Evolutionary conservation across 2,888 invertebrate genomes (phyloP), one percentile per base, ranked within the genome.

Genomic region (Nemotelus nigrinus): DNA sequence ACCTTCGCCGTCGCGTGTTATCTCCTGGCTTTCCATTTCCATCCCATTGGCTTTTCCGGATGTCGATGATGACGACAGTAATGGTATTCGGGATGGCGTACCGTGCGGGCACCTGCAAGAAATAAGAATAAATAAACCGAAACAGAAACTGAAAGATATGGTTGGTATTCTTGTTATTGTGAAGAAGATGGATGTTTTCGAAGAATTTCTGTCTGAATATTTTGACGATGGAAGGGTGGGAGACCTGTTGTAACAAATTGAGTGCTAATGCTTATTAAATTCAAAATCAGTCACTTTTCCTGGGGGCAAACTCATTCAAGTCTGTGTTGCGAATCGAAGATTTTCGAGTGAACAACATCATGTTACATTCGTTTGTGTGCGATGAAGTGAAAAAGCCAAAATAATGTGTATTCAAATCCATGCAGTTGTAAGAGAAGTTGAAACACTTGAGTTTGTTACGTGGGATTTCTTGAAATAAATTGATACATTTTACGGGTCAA

Each of bases 21-120:
- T 63, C 58, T 63, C 64, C 60, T 55, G 67, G 45, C 50, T 53
- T 43, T 75, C 80, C 71, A 77, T 78, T 74, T 78, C 77, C 70
- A 78, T 78, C 64, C 58, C 64, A 76, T 74, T 80, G 53, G 55
- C 70, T 60, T 78, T 76, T 25, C 58, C 65, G 45, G 65, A 50
- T 47, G 80, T 78, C 64, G 80, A 60, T 44, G 65, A 50, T 47
- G 80, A 78, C 64, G 80, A 60, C 50, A 93, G 92, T 83, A 94
- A 89, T 82, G 94, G 94, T 83, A 93, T 91, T 84, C 93, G 89
- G 78, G 94, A 94, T 67, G 94, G 94, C 2, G 94, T 94, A 81
- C 93, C 93, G 84, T 93, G 93, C 2, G 90, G 84, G 80, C 86
- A 87, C 78, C 85, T 86, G 79, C 83, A 85, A 83, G 25, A 25